phyloP scores from a whole-genome alignment of 1,140 invertebrate genomes.

The Nephila pilipes region DNA sequence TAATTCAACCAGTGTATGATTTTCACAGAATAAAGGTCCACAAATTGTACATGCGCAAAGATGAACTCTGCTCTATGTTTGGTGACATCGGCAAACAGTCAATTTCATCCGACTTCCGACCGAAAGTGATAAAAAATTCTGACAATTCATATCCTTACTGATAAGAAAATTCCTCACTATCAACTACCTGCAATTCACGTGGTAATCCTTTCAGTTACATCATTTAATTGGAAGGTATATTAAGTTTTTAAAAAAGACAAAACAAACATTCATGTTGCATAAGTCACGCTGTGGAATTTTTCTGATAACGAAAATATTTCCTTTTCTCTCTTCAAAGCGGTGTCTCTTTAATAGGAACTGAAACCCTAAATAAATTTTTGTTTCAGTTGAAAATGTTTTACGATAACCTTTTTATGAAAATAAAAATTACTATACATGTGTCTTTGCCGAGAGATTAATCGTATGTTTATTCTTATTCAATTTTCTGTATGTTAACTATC shows the following conservation, averaged over 20 bases:
- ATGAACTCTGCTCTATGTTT: conserved; percentile 45
- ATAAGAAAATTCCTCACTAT: conserved; percentile 46
- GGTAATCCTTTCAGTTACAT: background rate
- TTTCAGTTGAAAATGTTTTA: no score
- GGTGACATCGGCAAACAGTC: conserved; percentile 29
- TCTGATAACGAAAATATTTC: no score
- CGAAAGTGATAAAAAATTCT: conserved; percentile 38
- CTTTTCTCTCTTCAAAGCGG: no score
- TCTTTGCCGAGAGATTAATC: no score
- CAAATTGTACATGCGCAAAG: conserved; percentile 12
- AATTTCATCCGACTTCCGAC: conserved; percentile 25
- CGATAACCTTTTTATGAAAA: no score
- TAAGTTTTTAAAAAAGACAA: background rate
- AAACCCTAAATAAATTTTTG: no score
- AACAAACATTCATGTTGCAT: background rate
- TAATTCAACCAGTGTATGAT: no score
- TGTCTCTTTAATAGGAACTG: no score
- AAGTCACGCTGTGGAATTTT: no score
- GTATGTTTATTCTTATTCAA: no score
- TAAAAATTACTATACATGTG: no score
- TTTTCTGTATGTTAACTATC: no score
- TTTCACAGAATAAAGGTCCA: background rate
- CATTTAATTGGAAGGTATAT: conserved; percentile 5
- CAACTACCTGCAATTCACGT: background rate
- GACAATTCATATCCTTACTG: background rate